These are phyloP conservation scores for Montifringilla adamsi DNA, from an alignment of 2,113 vertebrate species.

Conservation along the genomic window DNA sequence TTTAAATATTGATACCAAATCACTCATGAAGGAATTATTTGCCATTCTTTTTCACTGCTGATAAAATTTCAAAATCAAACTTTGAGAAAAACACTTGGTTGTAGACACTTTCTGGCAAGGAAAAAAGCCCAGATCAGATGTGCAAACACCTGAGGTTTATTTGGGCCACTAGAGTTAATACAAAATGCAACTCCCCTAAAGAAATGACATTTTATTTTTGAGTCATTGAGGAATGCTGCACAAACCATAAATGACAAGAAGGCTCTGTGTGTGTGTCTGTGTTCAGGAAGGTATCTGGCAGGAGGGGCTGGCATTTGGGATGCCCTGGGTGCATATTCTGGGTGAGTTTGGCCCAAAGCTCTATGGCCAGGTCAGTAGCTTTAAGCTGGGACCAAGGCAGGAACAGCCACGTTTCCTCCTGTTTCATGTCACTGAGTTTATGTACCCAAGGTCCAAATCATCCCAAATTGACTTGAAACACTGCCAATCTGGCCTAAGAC, in stretches of 20 bases:
- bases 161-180: not conserved
- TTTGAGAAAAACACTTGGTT: not conserved
- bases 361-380: not conserved
- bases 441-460: not conserved
- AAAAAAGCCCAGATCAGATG: not conserved
- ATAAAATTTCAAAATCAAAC: not conserved
- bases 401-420: not conserved
- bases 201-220: not conserved
- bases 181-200: not conserved
- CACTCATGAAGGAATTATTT: not conserved
- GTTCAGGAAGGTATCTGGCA: not conserved
- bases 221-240: not conserved
- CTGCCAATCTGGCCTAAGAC: not conserved
- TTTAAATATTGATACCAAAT: not conserved
- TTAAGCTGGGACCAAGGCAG: not conserved
- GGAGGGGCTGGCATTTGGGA: not conserved
- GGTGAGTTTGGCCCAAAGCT: fast-evolving
- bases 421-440: not conserved
- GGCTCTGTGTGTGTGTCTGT: too few species aligned
- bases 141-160: not conserved
- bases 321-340: not conserved
- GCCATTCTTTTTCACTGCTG: not conserved
- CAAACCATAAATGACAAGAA: too few species aligned
- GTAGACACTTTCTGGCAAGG: not conserved
- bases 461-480: not conserved